Evolutionary conservation across 2,888 invertebrate genomes (phyloP).

Genomic region (Plusia festucae): DNA sequence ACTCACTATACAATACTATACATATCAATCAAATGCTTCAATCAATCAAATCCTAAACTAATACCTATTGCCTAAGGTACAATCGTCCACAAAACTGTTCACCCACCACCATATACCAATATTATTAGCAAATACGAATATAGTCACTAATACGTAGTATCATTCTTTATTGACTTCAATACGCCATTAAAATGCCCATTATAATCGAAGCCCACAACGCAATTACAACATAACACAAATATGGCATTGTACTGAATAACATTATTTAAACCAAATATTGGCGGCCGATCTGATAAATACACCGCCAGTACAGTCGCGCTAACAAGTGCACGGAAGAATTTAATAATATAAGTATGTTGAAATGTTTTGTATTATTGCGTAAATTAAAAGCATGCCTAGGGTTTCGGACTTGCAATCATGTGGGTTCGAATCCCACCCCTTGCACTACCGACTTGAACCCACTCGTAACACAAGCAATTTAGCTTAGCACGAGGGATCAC

Average conservation of each 20-base stretch:
- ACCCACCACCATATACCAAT: background rate
- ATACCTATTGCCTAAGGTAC: background rate
- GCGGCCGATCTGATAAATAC: constrained; percentile 67
- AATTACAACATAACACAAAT: constrained; percentile 14
- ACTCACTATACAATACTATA: too few species aligned
- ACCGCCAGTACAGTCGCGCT: background rate
- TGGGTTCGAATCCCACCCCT: too few species aligned
- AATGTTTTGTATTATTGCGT: background rate
- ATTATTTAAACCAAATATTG: constrained; percentile 75
- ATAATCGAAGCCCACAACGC: background rate
- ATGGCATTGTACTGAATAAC: constrained; percentile 63
- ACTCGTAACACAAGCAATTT: too few species aligned
- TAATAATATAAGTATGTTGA: background rate
- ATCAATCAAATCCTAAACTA: too few species aligned
- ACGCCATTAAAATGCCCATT: constrained; percentile 7
- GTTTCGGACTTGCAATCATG: too few species aligned
- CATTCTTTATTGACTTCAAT: background rate
- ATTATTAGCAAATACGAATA: background rate
- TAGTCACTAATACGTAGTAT: background rate
- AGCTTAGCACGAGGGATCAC: too few species aligned
- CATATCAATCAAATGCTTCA: too few species aligned
- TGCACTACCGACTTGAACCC: too few species aligned
- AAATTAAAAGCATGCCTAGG: too few species aligned
- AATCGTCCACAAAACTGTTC: background rate
- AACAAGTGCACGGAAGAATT: background rate